Conservation (phyloP, 2,113 vertebrate genomes). For the Phoenicopterus ruber region DNA sequence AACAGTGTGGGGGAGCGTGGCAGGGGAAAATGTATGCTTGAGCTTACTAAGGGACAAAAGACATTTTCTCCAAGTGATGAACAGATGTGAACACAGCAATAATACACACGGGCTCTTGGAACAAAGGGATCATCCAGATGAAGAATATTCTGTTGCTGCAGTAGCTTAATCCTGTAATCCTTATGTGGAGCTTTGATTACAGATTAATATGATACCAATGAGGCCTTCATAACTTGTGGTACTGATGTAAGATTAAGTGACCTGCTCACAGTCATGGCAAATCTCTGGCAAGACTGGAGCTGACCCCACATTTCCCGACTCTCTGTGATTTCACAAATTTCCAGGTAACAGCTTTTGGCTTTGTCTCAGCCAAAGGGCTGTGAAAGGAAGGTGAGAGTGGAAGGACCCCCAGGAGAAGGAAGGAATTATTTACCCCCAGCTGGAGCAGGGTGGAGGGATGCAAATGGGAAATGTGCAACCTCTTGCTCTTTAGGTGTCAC, state of each 20-base stretch:
- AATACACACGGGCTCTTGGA: background rate
- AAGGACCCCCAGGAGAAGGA: background rate
- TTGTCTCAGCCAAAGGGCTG: background rate
- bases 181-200: background rate
- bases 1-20: background rate
- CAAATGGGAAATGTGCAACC: background rate
- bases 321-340: background rate
- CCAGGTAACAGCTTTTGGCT: background rate
- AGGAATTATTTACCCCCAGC: background rate
- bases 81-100: slow-evolving; percentile 25
- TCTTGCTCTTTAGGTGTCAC: background rate
- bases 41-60: background rate
- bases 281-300: background rate
- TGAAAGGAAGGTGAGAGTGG: background rate
- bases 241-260: background rate
- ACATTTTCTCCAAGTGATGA: background rate
- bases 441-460: background rate
- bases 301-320: background rate
- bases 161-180: background rate
- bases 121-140: background rate
- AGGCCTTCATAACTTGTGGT: background rate
- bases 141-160: background rate
- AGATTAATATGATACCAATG: background rate
- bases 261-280: background rate
- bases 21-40: background rate